Base-by-base conservation (phyloP, 2,113 vertebrate species). In the Holacanthus passer region DNA sequence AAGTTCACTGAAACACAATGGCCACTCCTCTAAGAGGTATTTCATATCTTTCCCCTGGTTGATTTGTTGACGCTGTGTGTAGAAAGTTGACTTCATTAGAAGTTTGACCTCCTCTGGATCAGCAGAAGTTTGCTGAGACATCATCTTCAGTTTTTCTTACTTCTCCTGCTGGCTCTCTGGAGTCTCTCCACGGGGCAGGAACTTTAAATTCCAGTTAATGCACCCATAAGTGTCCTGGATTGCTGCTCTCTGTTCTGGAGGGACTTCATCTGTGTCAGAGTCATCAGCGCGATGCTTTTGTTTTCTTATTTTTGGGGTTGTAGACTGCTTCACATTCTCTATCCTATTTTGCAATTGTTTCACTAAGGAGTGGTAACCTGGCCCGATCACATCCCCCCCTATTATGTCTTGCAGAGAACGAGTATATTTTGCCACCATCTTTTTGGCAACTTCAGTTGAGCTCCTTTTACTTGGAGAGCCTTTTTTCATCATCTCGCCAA, bases 21-120 rank as follows among this genome's bases (percentile, higher is more conserved):
- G 83, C 79, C 85, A 85, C 9, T 88, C 39, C 13, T 83, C 27
- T 13, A 39, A 24, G 5, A 84, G 82, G 47, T 50, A 6, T 68
- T 89, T 83, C 1, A 88, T 81, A 41, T 78, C 58, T 73, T 84
- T 27, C 13, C 82, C 84, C 32, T 77, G 80, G 48, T 84, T 88
- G 41, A 90, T 43, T 20, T 78, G 20, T 73, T 88, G 60, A n/a
- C 24, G 20, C 39, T 60, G 52, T 48, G 63, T 82, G 74, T 88
- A 85, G 55, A 86, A 86, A 39, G 78, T 89, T 24, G 24, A 27
- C 48, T 89, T 91, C 74, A 88, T 85, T 39, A 85, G 52, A 69
- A 1, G 24, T 81, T 88, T 91, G 22, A 92, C 50, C 19, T 83
- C 77, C 16, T 81, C 78, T 73, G 39, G 37, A 79, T 82, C 88